Conservation (phyloP, 2,888 invertebrate species). For the Bimastos eiseni region DNA sequence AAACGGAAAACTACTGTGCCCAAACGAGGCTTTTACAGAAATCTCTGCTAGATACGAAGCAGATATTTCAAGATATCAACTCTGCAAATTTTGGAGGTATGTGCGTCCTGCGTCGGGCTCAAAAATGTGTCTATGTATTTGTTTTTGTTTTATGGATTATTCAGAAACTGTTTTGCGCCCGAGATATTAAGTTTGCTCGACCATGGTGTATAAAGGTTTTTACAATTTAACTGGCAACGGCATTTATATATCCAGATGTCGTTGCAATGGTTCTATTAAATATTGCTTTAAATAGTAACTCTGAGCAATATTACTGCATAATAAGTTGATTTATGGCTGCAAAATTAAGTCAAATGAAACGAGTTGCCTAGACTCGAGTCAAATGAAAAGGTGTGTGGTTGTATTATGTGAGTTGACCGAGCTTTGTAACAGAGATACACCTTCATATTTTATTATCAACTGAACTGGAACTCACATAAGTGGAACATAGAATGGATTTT, state of each 20-base stretch:
- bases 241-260: neutral
- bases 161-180: neutral
- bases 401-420: neutral
- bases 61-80: conserved; percentile 9
- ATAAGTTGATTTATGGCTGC: neutral
- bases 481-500: neutral
- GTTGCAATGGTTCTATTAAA: neutral
- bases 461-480: neutral
- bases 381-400: neutral
- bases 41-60: conserved; percentile 21
- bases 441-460: neutral
- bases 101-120: neutral
- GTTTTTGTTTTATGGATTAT: neutral
- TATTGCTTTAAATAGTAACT: neutral
- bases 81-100: conserved; percentile 17
- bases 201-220: neutral
- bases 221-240: neutral
- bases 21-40: conserved; percentile 8
- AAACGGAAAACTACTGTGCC: conserved; percentile 23
- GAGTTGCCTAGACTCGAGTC: neutral
- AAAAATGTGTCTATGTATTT: neutral
- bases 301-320: neutral
- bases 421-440: neutral
- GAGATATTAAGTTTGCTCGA: neutral
- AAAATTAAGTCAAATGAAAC: neutral